A percentile compares a stretch with the other conserved stretches of the same genome.
phyloP scores from a whole-genome alignment of 1,140 invertebrate species.

The Drosophila varians region DNA sequence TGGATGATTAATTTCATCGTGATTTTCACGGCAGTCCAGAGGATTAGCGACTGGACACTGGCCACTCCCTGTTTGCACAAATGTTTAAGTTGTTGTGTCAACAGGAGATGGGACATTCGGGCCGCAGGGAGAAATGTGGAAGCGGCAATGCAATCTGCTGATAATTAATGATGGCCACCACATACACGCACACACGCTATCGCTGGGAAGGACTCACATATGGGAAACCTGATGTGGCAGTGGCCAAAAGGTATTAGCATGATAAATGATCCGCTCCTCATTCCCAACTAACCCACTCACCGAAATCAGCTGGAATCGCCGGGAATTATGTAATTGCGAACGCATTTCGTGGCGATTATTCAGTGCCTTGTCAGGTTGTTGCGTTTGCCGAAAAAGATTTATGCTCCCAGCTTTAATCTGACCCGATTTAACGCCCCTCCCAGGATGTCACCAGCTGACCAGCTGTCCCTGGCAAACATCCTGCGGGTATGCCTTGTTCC shows the following conservation, averaged over 20 bases:
- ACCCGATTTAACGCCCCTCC: conserved; percentile 40
- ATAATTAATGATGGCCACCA: conserved; percentile 80
- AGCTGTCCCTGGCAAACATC: conserved; percentile 36
- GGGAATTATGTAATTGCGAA: conserved; percentile 61
- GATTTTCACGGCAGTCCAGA: conserved; percentile 39
- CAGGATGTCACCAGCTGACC: conserved; percentile 5
- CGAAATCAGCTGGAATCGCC: conserved; percentile 27
- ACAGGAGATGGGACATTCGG: conserved; percentile 24
- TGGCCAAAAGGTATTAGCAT: conserved; percentile 69
- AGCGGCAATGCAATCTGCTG: conserved; percentile 39
- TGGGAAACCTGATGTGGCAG: conserved; percentile 33
- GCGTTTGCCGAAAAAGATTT: conserved; percentile 39
- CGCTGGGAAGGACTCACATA: conserved; percentile 5
- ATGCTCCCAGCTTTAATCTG: conserved; percentile 20
- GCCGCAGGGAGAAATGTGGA: not conserved
- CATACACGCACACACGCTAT: conserved; percentile 7
- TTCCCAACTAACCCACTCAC: conserved; percentile 46
- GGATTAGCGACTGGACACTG: conserved; percentile 54
- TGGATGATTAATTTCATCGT: conserved; percentile 50
- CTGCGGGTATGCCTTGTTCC: not conserved
- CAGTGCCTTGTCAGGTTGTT: conserved; percentile 42
- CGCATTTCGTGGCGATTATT: conserved; percentile 39
- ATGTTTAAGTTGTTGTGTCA: conserved; percentile 77
- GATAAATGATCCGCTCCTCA: conserved; percentile 59
- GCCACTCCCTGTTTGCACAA: conserved; percentile 68